Evolutionary conservation across 2,797 vertebrate genomes (phyloP), one percentile per base, ranked within the genome.

Genomic region (Percopsis omiscomaycus): DNA sequence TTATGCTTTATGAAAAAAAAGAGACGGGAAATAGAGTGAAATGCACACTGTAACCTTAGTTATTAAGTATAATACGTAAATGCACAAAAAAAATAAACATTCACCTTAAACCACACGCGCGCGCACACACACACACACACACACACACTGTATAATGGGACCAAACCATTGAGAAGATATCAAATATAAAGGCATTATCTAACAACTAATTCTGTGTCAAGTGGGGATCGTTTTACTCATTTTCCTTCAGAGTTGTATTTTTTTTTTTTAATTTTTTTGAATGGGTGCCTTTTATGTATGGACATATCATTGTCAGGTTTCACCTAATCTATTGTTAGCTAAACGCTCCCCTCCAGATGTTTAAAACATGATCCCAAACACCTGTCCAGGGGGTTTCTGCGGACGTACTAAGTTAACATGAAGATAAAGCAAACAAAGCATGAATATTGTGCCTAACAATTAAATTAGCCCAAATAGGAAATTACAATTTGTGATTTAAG

Each of bases 281-380:
- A 75, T 62, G 11, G 79, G 78, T 5, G 22, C 60, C 77, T 84
- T 84, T 84, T 73, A 82, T 86, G 81, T 82, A 69, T 67, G 74
- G 61, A 77, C 46, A 82, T 73, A 79, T 77, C 61, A 54, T 59
- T 54, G 61, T 62, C 28, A 37, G 55, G 52, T 71, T 66, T 69
- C 75, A 73, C 73, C 66, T 64, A 30, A 49, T 52, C 50, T 65
- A 79, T 76, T 73, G 68, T 81, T 78, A 75, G 68, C 79, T 69
- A 71, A 79, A 68, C 54, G 32, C 60, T 47, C 69, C 71, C 65
- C 72, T 47, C 70, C 68, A 74, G 68, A 68, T 78, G 66, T 75
- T 68, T 62, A 60, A 67, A 75, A 77, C 56, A 73, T 68, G 64
- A 71, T 74, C 71, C 30, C 74, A 66, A 78, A 86, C 57, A 62